A percentile compares a stretch with the other conserved stretches of the same genome.
phyloP scores from a whole-genome alignment of 1,140 invertebrate species.

The Magallana angulata region DNA sequence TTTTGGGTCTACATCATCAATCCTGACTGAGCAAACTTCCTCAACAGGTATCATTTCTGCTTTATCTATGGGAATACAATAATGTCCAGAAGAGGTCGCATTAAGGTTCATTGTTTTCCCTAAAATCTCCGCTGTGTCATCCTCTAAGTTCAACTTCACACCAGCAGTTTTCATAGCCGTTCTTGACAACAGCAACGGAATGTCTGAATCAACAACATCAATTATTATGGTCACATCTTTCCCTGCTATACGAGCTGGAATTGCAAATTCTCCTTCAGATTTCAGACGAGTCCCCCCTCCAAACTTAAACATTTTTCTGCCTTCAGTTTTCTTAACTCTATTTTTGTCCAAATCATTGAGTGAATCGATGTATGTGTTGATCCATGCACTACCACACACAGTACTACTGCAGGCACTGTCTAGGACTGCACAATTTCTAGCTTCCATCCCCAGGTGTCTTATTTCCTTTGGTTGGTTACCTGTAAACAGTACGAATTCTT shows the following conservation, averaged over 20 bases:
- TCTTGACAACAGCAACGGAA: slow-evolving; percentile 53
- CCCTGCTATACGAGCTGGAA: slow-evolving; percentile 48
- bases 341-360: slow-evolving; percentile 30
- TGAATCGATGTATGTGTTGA: slow-evolving; percentile 51
- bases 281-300: slow-evolving; percentile 51
- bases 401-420: slow-evolving; percentile 57
- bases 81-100: slow-evolving; percentile 50
- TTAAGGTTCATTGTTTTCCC: slow-evolving; percentile 47
- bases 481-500: slow-evolving; percentile 53
- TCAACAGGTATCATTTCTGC: not conserved
- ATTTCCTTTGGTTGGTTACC: slow-evolving; percentile 46
- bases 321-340: slow-evolving; percentile 37
- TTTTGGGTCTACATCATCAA: slow-evolving; percentile 9
- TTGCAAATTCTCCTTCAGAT: slow-evolving; percentile 40
- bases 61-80: slow-evolving; percentile 46
- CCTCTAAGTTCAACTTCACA: slow-evolving; percentile 56
- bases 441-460: slow-evolving; percentile 42
- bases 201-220: slow-evolving; percentile 57
- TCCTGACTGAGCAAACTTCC: slow-evolving; percentile 36
- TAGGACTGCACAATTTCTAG: slow-evolving; percentile 53
- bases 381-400: slow-evolving; percentile 54
- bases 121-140: slow-evolving; percentile 50
- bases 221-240: slow-evolving; percentile 46
- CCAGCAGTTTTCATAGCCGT: slow-evolving; percentile 50
- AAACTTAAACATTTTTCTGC: slow-evolving; percentile 57